phyloP scores from a whole-genome alignment of 2,888 invertebrate genomes.

The Gymnocheta viridis region DNA sequence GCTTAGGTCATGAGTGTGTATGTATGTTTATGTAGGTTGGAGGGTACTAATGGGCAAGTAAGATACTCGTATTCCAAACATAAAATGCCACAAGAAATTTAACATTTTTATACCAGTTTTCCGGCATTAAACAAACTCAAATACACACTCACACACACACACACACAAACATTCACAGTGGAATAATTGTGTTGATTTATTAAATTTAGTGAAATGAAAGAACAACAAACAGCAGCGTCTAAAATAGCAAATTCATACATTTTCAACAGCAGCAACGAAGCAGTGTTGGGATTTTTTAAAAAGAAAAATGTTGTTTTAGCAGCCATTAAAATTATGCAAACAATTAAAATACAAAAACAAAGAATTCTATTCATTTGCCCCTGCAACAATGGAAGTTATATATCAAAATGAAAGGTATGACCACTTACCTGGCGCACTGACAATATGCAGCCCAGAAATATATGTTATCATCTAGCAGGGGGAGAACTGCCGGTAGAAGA shows the following conservation, averaged over 20 bases:
- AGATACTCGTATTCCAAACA: slow-evolving; percentile 18
- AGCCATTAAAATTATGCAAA: slow-evolving; percentile 71
- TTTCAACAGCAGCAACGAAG: not conserved
- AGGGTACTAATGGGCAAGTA: slow-evolving; percentile 37
- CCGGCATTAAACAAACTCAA: slow-evolving; percentile 52
- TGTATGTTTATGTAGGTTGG: not conserved
- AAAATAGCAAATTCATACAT: slow-evolving; percentile 55
- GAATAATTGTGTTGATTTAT: slow-evolving; percentile 70
- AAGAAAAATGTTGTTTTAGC: slow-evolving; percentile 66
- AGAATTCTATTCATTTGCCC: slow-evolving; percentile 41
- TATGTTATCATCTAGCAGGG: not conserved
- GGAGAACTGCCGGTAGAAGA: not conserved
- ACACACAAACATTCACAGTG: not conserved
- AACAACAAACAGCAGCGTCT: slow-evolving; percentile 38
- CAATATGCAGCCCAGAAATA: slow-evolving; percentile 16
- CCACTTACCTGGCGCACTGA: slow-evolving; percentile 9
- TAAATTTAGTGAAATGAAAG: slow-evolving; percentile 68
- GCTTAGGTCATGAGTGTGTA: too few species aligned
- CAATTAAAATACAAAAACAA: slow-evolving; percentile 59
- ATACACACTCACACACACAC: slow-evolving; percentile 29
- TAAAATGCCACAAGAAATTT: slow-evolving; percentile 62
- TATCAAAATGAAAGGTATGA: slow-evolving; percentile 57
- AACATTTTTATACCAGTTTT: slow-evolving; percentile 64
- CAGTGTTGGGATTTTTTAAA: not conserved
- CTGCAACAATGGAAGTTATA: slow-evolving; percentile 62